Evolutionary conservation across 2,888 invertebrate species (phyloP).

Genomic region (Hydrotaea diabolus): DNA sequence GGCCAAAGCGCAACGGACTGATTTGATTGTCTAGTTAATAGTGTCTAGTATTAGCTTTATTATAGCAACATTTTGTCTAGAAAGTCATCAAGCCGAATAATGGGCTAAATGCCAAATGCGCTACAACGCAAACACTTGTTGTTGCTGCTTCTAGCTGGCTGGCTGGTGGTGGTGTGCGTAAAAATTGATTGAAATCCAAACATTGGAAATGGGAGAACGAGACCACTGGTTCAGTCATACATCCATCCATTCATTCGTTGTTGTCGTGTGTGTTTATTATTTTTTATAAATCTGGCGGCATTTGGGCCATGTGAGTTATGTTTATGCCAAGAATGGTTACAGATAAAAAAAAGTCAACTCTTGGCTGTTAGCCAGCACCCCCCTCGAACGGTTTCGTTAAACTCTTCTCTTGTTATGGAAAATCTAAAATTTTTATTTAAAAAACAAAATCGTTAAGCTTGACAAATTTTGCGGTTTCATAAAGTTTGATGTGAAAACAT

Average conservation of each 20-base stretch:
- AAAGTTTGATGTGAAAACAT: constrained; percentile 35
- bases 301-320: constrained; percentile 35
- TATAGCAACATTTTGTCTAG: constrained; percentile 33
- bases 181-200: constrained; percentile 35
- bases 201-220: constrained; percentile 29
- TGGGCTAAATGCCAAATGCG: constrained; percentile 43
- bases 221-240: constrained; percentile 22
- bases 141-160: too few species aligned
- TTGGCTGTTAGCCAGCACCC: constrained; percentile 39
- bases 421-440: constrained; percentile 28
- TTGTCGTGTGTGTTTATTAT: neutral
- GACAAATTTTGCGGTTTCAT: constrained; percentile 46
- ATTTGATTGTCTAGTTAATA: constrained; percentile 17
- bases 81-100: constrained; percentile 25
- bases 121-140: neutral
- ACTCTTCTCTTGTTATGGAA: neutral
- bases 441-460: constrained; percentile 41
- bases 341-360: neutral
- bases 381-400: neutral
- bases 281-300: constrained; percentile 17
- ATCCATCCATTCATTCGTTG: neutral
- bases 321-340: constrained; percentile 29
- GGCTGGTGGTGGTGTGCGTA: neutral
- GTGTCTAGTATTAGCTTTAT: constrained; percentile 20
- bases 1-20: neutral